A percentile compares a stretch with the other conserved stretches of the same genome.
These are phyloP conservation scores for Malurus elegans DNA, from an alignment of 2,113 vertebrate species.

Conservation along the genomic window DNA sequence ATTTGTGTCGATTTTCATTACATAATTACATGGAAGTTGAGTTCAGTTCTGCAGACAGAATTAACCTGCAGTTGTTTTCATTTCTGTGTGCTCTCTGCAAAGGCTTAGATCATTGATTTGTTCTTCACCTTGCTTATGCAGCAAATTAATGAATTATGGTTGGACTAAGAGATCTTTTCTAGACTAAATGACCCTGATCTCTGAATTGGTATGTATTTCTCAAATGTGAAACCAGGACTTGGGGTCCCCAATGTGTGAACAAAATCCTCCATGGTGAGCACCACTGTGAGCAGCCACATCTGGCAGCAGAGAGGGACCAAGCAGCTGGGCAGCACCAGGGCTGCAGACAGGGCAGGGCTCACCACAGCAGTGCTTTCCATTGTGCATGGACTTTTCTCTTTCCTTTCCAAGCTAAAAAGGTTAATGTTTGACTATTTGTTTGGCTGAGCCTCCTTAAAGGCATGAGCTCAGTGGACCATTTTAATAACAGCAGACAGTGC, in stretches of 20 bases:
- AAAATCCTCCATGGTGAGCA: accelerated
- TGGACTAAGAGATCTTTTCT: background rate
- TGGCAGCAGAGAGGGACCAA: background rate
- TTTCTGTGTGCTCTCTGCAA: background rate
- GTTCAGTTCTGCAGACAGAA: background rate
- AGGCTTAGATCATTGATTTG: background rate
- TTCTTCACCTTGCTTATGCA: background rate
- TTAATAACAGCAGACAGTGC: conserved; percentile 33
- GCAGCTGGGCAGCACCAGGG: background rate
- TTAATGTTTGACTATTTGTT: conserved; percentile 38
- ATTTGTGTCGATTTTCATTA: background rate
- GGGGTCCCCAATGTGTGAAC: accelerated
- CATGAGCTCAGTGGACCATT: conserved; percentile 50
- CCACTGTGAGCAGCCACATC: background rate
- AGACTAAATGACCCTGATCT: background rate
- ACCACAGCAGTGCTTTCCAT: background rate
- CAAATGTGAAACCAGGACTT: background rate
- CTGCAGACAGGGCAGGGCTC: background rate
- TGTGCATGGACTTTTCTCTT: background rate
- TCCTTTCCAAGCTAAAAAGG: background rate
- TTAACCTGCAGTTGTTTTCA: background rate
- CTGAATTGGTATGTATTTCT: background rate
- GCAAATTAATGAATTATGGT: background rate
- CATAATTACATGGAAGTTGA: background rate
- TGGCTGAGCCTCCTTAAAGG: background rate